These are phyloP conservation scores for Chouioia cunea DNA, from an alignment of 2,888 invertebrate genomes.

Conservation along the genomic window DNA sequence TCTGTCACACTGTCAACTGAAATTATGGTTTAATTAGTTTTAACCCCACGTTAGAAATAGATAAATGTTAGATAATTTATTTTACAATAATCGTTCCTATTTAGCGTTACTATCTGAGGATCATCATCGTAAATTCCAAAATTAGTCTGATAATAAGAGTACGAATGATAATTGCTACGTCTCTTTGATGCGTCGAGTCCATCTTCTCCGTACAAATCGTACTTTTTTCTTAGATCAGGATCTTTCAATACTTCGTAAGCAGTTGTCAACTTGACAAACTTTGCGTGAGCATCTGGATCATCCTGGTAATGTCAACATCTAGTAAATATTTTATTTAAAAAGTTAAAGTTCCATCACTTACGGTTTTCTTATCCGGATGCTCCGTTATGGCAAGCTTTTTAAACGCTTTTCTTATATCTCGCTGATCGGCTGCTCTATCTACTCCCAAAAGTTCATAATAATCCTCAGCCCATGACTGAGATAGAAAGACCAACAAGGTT, in stretches of 20 bases:
- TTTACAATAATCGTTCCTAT: slow-evolving; percentile 82
- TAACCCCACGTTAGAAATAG: not conserved
- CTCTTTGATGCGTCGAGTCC: slow-evolving; percentile 74
- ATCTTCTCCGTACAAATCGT: slow-evolving; percentile 84
- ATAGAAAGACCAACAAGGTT: slow-evolving; percentile 45
- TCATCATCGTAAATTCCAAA: slow-evolving; percentile 92
- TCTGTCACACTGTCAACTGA: slow-evolving; percentile 69
- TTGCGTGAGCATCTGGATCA: slow-evolving; percentile 79
- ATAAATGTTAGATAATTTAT: slow-evolving; percentile 32
- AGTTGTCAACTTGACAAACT: slow-evolving; percentile 82
- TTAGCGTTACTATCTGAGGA: slow-evolving; percentile 82
- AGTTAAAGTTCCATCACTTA: slow-evolving; percentile 54
- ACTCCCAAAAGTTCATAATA: slow-evolving; percentile 80
- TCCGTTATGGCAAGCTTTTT: slow-evolving; percentile 81
- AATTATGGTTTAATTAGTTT: slow-evolving; percentile 44
- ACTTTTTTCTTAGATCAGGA: slow-evolving; percentile 81
- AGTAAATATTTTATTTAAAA: slow-evolving; percentile 10
- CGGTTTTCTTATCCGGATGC: slow-evolving; percentile 83
- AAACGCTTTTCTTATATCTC: slow-evolving; percentile 82
- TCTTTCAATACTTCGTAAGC: slow-evolving; percentile 92
- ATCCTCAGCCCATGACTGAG: slow-evolving; percentile 65
- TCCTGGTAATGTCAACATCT: slow-evolving; percentile 71
- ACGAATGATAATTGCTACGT: slow-evolving; percentile 81
- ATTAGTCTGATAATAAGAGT: slow-evolving; percentile 83
- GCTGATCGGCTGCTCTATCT: slow-evolving; percentile 75